Base-by-base conservation (phyloP, 37 sponge, comb jelly and placozoan species). In the Petrosia ficiformis region DNA sequence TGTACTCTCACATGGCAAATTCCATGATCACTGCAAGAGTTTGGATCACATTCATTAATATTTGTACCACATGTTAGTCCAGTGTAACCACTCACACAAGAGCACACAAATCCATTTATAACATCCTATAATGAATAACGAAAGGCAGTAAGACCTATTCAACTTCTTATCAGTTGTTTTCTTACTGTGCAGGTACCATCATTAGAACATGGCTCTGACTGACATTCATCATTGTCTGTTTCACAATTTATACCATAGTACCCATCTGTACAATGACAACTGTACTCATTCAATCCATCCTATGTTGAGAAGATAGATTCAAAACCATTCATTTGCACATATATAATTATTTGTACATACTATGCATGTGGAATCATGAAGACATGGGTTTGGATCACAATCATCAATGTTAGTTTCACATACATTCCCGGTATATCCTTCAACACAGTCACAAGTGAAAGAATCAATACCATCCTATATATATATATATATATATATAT, bases 401-500 rank as follows among this genome's bases (percentile, higher is more conserved):
- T 85, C 86, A 54, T 78, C 39, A 72, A 73, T 78, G 38, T 86
- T 63, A 1, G 28, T 36, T 11, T 80, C 70, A 80, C 87, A 86
- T 8, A 54, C 42, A 10, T 4, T 41, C 36, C 87, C 87, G 44
- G 48, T 63, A 58, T 59, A 86, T 3, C 87, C 87, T 19, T 59
- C 21, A 2, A 2, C 24, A 80, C 87, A 86, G 5, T 3, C 22
- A 42, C 87, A 86, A 42, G 69, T n/a, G 42, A 42, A 66, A 24
- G 2, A 44, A 65, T 77, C 66, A 56, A 77, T 40, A 5, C 77
- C 77, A 48, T 77, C 76, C 76, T 75, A 42, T 37, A 32, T 24
- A 22, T 16, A 34, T 29, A 31, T 16, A 77, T 65, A 66, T 22
- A 36, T 65, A 43, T 77, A 64, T 65, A 28, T 19, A 77, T 24